Evolutionary conservation across 2,113 vertebrate species (phyloP).

Genomic region (Bungarus multicinctus): DNA sequence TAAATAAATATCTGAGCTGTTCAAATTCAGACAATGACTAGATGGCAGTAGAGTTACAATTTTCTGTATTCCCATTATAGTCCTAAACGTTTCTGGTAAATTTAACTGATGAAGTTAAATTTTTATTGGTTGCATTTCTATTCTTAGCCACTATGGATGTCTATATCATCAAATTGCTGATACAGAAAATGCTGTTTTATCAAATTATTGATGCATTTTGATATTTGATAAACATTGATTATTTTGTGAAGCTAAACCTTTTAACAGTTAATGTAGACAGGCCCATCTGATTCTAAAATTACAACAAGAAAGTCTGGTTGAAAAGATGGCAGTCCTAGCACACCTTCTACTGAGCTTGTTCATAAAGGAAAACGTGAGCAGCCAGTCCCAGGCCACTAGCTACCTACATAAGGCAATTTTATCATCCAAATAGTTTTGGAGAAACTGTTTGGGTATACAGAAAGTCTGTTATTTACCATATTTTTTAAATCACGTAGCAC

Average conservation of each 20-base stretch:
- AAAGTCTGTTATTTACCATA: constrained; percentile 44
- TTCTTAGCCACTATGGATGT: not conserved
- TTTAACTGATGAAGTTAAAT: not conserved
- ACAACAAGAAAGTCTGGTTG: not conserved
- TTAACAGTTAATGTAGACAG: not conserved
- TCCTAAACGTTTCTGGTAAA: not conserved
- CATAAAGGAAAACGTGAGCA: not conserved
- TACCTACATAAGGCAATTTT: not conserved
- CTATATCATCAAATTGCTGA: not conserved
- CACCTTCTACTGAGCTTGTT: not conserved
- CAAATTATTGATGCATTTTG: not conserved
- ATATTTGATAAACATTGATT: not conserved
- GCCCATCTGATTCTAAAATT: not conserved
- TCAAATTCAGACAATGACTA: not conserved
- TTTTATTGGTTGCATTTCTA: not conserved
- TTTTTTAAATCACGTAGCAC: constrained; percentile 68
- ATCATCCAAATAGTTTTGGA: not conserved
- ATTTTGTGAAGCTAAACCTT: not conserved
- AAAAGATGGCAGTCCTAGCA: not conserved
- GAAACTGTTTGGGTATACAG: not conserved
- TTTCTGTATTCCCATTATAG: not conserved
- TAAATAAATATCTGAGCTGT: not conserved
- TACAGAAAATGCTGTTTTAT: not conserved
- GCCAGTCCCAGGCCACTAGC: not conserved
- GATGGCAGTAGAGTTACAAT: not conserved